These are phyloP conservation scores for Amazona vittata DNA, from an alignment of 2,113 vertebrate species.

Conservation along the genomic window DNA sequence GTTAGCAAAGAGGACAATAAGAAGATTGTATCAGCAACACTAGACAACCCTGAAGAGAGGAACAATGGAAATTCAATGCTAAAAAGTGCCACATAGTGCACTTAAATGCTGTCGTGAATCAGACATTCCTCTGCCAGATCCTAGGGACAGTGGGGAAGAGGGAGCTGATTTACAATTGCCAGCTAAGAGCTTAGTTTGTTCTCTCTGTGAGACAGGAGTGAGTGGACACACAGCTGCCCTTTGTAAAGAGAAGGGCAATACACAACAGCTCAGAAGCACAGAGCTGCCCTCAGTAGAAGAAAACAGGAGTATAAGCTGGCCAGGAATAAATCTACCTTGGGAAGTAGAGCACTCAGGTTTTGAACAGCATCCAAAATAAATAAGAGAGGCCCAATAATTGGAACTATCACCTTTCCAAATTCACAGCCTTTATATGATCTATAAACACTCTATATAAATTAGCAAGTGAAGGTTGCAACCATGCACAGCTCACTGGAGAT, in stretches of 20 bases:
- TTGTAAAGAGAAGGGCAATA: neutral
- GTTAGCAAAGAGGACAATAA: neutral
- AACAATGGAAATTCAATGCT: conserved; percentile 2
- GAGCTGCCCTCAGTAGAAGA: neutral
- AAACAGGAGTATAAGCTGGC: neutral
- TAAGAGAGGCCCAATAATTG: neutral
- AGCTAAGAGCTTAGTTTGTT: neutral
- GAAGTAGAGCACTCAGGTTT: neutral
- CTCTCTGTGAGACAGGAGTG: neutral
- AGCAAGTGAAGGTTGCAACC: neutral
- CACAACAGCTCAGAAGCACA: neutral
- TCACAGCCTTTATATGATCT: neutral
- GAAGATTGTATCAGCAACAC: neutral
- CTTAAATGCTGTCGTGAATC: neutral
- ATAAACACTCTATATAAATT: neutral
- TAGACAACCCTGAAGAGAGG: neutral
- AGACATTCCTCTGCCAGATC: neutral
- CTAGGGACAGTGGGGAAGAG: neutral
- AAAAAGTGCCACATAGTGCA: neutral
- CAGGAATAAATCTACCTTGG: neutral
- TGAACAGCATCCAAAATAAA: neutral
- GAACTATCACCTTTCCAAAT: neutral
- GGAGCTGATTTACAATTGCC: neutral
- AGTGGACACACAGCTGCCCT: neutral
- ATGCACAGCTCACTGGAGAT: neutral